phyloP scores from a whole-genome alignment of 2,113 vertebrate species.

The Mesitornis unicolor region DNA sequence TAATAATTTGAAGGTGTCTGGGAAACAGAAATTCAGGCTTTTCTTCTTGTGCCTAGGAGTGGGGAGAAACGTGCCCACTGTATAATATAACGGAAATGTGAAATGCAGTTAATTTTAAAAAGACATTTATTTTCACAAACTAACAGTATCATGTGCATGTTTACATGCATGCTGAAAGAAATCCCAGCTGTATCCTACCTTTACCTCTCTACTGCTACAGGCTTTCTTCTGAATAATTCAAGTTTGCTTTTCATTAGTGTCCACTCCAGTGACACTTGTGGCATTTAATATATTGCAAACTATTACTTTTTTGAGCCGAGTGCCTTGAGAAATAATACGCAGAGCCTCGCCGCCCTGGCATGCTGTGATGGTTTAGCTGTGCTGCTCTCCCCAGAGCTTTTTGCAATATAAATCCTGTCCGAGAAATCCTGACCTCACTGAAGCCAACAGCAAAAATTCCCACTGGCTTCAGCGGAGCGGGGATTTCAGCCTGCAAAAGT shows the following conservation, averaged over 20 bases:
- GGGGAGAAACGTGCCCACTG: neutral
- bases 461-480: neutral
- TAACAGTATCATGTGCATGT: neutral
- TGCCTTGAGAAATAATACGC: neutral
- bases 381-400: neutral
- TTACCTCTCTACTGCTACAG: neutral
- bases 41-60: neutral
- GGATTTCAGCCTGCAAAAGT: neutral
- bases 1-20: neutral
- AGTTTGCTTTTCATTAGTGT: neutral
- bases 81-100: neutral
- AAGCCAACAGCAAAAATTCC: neutral
- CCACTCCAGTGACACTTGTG: neutral
- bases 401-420: neutral
- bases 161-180: neutral
- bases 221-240: neutral
- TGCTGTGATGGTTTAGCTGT: neutral
- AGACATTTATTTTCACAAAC: neutral
- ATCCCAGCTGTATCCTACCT: neutral
- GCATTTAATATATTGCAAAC: neutral
- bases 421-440: neutral
- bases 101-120: neutral
- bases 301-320: neutral
- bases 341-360: neutral
- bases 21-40: neutral